Percentiles rank a stretch among this genome's conserved stretches.
phyloP scores from a whole-genome alignment of 2,113 vertebrate genomes.

The Rhinopomastus cyanomelas region DNA sequence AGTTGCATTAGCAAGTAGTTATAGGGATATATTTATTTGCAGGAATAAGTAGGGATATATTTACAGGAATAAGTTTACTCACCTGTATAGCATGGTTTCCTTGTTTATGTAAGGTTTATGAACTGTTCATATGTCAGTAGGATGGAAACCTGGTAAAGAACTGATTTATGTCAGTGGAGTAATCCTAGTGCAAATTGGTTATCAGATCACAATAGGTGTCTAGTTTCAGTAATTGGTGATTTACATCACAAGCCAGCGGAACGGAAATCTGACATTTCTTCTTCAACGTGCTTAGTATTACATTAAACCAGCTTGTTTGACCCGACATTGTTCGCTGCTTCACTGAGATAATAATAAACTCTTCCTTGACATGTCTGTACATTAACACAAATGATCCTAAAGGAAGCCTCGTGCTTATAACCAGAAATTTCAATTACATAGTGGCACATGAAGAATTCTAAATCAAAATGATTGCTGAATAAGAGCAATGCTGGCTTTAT shows the following conservation, averaged over 20 bases:
- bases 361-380: neutral
- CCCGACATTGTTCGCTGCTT: neutral
- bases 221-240: constrained; percentile 16
- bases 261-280: constrained; percentile 48
- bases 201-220: constrained; percentile 17
- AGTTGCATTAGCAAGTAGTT: neutral
- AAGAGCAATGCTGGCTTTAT: constrained; percentile 21
- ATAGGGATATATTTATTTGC: neutral
- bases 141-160: constrained; percentile 3
- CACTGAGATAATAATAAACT: neutral
- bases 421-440: neutral
- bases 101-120: neutral
- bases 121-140: neutral
- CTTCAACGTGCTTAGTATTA: constrained; percentile 5
- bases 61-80: neutral
- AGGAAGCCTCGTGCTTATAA: neutral
- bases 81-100: constrained; percentile 27
- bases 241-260: neutral
- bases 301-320: neutral
- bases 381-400: constrained; percentile 34
- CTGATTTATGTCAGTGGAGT: constrained; percentile 16
- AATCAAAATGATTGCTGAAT: neutral
- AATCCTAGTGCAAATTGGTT: neutral
- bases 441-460: neutral
- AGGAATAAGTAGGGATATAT: neutral